phyloP scores from a whole-genome alignment of 2,113 vertebrate genomes.

The Brevimyrus niger region DNA sequence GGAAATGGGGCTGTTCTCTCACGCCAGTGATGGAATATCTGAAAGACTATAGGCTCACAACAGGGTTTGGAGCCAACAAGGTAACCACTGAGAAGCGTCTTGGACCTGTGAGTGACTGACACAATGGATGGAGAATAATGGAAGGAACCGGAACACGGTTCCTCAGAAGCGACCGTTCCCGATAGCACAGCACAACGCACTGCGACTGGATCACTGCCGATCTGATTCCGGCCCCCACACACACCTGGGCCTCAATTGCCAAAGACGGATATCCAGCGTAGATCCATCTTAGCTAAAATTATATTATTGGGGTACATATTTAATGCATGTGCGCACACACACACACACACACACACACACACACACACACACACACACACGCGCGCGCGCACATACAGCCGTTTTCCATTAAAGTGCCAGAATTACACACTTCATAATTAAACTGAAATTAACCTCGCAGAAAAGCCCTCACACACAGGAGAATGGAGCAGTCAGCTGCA shows the following conservation, averaged over 20 bases:
- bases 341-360: neutral
- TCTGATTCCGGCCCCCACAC: neutral
- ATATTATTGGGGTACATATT: neutral
- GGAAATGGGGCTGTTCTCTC: neutral
- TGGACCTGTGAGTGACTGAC: neutral
- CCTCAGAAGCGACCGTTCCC: neutral
- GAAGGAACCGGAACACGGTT: neutral
- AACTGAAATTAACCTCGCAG: slow-evolving; percentile 12
- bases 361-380: neutral
- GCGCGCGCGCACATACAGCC: neutral
- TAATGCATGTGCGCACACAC: neutral
- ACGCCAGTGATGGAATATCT: neutral
- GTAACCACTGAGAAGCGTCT: neutral
- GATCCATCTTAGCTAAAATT: slow-evolving; percentile 27
- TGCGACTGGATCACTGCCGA: neutral
- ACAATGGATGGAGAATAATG: neutral
- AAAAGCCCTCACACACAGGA: slow-evolving; percentile 38
- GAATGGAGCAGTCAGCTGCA: slow-evolving; percentile 60
- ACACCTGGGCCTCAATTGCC: slow-evolving; percentile 19
- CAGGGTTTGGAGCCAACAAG: neutral
- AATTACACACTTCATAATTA: neutral
- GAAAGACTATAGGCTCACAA: neutral
- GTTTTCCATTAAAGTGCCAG: neutral
- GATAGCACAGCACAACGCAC: neutral
- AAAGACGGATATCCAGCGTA: slow-evolving; percentile 28